These are phyloP conservation scores for Choloepus hoffmanni DNA, from an alignment of 2,113 vertebrate genomes.

Conservation along the genomic window DNA sequence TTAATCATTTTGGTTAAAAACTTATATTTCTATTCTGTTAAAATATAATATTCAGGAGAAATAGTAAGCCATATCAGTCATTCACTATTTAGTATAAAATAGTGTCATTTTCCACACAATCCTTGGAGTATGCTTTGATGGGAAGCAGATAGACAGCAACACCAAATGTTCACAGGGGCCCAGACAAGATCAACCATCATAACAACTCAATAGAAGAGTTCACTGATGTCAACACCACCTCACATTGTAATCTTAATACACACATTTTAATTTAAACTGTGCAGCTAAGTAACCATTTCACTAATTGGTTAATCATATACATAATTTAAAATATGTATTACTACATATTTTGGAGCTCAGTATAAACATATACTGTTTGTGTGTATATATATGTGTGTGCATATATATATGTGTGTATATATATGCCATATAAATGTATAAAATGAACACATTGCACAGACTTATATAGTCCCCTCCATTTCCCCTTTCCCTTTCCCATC, in stretches of 20 bases:
- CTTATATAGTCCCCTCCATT: neutral
- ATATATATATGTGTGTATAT: neutral
- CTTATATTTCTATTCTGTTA: neutral
- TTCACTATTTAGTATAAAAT: slow-evolving; percentile 3
- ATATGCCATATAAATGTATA: neutral
- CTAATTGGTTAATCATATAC: neutral
- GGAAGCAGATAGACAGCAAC: neutral
- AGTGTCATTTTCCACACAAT: neutral
- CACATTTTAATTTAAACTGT: neutral
- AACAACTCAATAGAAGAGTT: neutral
- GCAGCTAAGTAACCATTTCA: slow-evolving; percentile 12
- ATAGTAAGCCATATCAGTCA: neutral
- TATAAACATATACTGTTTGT: neutral
- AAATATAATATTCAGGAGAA: slow-evolving; percentile 1
- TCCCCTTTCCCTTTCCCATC: neutral
- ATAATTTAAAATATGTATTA: slow-evolving; percentile 17
- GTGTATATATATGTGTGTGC: neutral
- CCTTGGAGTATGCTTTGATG: neutral
- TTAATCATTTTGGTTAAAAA: slow-evolving; percentile 31
- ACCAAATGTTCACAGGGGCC: neutral
- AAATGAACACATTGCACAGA: neutral
- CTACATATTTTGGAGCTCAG: neutral
- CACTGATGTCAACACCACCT: neutral
- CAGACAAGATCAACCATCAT: neutral
- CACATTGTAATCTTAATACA: neutral